phyloP scores from a whole-genome alignment of 2,113 vertebrate species.

The Montifringilla adamsi region DNA sequence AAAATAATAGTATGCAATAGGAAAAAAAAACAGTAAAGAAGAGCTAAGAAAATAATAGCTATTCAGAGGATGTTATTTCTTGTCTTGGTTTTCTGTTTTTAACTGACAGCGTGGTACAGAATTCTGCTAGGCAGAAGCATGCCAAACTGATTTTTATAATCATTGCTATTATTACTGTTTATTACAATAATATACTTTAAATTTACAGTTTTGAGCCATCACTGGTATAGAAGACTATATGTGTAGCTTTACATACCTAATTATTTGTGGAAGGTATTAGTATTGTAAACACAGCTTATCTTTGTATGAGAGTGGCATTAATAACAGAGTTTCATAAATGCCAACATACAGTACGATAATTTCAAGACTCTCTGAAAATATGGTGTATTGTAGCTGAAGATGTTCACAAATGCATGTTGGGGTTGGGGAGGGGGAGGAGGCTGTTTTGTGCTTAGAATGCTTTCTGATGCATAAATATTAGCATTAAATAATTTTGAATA shows the following conservation, averaged over 20 bases:
- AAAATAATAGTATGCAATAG: neutral
- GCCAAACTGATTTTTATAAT: constrained; percentile 17
- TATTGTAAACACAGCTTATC: constrained; percentile 33
- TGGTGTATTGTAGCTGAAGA: constrained; percentile 32
- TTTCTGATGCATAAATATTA: constrained; percentile 79
- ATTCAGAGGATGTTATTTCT: neutral
- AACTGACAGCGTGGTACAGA: neutral
- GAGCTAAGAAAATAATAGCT: neutral
- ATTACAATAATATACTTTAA: constrained; percentile 9
- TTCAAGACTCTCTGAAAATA: constrained; percentile 63
- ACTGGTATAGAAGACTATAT: neutral
- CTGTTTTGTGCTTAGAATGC: constrained; percentile 61
- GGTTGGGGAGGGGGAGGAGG: neutral
- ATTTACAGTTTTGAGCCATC: constrained; percentile 20
- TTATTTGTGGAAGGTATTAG: constrained; percentile 56
- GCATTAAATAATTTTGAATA: constrained; percentile 81
- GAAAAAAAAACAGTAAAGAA: neutral
- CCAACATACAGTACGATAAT: neutral
- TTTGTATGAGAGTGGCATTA: constrained; percentile 51
- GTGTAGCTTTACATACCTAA: constrained; percentile 22
- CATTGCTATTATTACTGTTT: neutral
- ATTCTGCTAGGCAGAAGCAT: neutral
- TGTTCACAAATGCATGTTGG: constrained; percentile 42
- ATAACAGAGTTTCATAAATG: constrained; percentile 62
- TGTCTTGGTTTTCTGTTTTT: neutral